Base-by-base conservation (phyloP, 2,113 vertebrate genomes). In the Ivindomyrus marchei region DNA sequence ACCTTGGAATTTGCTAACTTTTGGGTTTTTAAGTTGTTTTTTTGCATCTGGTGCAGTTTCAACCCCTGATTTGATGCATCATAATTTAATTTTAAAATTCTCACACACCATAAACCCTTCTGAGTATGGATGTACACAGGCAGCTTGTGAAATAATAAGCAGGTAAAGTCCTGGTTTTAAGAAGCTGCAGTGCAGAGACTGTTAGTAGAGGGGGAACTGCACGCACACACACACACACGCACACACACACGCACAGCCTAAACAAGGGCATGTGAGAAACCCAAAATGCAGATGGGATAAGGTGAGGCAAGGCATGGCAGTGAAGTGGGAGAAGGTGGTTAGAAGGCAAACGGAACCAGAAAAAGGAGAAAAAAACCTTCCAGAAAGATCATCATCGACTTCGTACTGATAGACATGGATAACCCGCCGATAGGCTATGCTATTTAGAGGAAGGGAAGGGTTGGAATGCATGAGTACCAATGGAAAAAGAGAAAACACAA, bases 381-480 rank as follows among this genome's bases (percentile, higher is more conserved):
- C 98, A 94, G 97, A 98, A 93, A 99, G 98, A 97, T 98, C 98
- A 97, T 98, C 98, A 96, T 97, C 97, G 96, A 98, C 98, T 97
- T 99, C 97, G 97, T 99, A 99, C 95, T 98, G 97, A 99, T 96
- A 97, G 95, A 99, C 97, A 97, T 96, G 97, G 96, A 99, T 97
- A 97, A 99, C 97, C 95, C 97, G 97, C 90, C 97, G 97, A 94
- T 98, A 99, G 1, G 98, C 98, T 97, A 98, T 97, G 97, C 97
- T 99, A 99, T 92, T 96, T 94, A 96, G 94, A 98, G 96, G 96
- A 94, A 95, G 96, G 95, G 96, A 89, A 84, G 91, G 90, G 90
- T 89, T 80, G 88, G 70, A 93, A 83, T 88, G 74, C 87, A 90
- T 92, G 88, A 93, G 93, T 95, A 96, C 94, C 94, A 94, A 91